Evolutionary conservation across 2,888 invertebrate species (phyloP).

Genomic region (Zeuzera pyrina): DNA sequence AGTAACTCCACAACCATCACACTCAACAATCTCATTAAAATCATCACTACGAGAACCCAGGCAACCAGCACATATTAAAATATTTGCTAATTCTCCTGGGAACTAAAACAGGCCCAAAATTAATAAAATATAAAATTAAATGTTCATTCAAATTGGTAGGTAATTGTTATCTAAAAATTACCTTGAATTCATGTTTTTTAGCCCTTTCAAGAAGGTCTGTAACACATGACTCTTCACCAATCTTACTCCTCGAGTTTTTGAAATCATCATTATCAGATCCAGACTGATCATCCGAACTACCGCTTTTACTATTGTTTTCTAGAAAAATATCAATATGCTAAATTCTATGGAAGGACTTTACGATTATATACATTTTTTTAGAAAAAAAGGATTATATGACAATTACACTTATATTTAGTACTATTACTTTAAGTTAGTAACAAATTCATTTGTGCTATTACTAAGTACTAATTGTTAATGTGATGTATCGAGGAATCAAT

Average conservation of each 20-base stretch:
- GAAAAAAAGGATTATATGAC: too few relatives aligned
- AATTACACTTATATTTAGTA: too few relatives aligned
- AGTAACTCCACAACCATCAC: slow-evolving; percentile 96
- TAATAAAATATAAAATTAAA: slow-evolving; percentile 4
- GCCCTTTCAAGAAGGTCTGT: slow-evolving; percentile 53
- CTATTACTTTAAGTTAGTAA: too few relatives aligned
- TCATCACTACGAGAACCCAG: slow-evolving; percentile 94
- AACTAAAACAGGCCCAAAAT: slow-evolving; percentile 29
- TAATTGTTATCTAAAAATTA: slow-evolving; percentile 16
- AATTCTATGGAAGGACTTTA: too few relatives aligned
- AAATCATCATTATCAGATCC: slow-evolving; percentile 55
- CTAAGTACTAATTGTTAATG: too few relatives aligned
- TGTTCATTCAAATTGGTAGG: neutral
- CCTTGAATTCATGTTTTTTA: slow-evolving; percentile 60
- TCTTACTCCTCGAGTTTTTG: slow-evolving; percentile 43
- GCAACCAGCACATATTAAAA: slow-evolving; percentile 93
- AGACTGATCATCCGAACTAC: slow-evolving; percentile 48
- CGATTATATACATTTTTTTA: too few relatives aligned
- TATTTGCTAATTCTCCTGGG: slow-evolving; percentile 72
- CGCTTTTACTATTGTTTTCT: slow-evolving; percentile 37
- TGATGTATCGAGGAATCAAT: too few relatives aligned
- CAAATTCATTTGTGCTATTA: too few relatives aligned
- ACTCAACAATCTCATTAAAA: slow-evolving; percentile 96
- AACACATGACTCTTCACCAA: slow-evolving; percentile 47
- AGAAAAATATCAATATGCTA: slow-evolving; percentile 10